These are phyloP conservation scores for Wiebesia pumilae DNA, from an alignment of 1,140 invertebrate genomes.

Conservation along the genomic window DNA sequence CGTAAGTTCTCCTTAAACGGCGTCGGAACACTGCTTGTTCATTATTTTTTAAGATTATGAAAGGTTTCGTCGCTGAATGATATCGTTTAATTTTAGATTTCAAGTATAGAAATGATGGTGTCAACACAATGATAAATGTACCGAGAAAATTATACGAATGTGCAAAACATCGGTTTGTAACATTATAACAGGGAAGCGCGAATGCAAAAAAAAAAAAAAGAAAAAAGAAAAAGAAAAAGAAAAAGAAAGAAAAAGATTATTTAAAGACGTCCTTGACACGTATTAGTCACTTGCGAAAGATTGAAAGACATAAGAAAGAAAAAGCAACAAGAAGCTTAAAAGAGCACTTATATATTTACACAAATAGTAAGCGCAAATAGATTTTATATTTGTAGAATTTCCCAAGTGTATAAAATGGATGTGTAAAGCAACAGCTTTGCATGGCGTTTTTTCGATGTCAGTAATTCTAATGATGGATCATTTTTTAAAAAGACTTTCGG, in stretches of 20 bases:
- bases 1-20: too few species aligned
- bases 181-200: neutral
- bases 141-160: neutral
- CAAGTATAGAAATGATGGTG: neutral
- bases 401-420: too few species aligned
- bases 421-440: too few species aligned
- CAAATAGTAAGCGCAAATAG: neutral
- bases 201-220: neutral
- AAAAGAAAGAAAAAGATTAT: conserved; percentile 5
- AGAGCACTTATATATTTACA: too few species aligned
- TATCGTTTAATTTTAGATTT: neutral
- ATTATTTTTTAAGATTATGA: neutral
- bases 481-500: neutral
- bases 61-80: neutral
- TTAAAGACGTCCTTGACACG: conserved; percentile 35
- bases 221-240: too few species aligned
- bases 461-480: neutral
- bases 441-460: too few species aligned
- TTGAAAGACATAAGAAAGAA: neutral
- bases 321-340: neutral
- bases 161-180: neutral
- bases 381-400: neutral
- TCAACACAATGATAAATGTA: neutral
- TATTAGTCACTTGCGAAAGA: conserved; percentile 1
- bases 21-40: neutral